Percentiles rank a stretch among this genome's conserved stretches.
These are phyloP conservation scores for Nebria brevicollis DNA, from an alignment of 2,888 invertebrate genomes.

Conservation along the genomic window DNA sequence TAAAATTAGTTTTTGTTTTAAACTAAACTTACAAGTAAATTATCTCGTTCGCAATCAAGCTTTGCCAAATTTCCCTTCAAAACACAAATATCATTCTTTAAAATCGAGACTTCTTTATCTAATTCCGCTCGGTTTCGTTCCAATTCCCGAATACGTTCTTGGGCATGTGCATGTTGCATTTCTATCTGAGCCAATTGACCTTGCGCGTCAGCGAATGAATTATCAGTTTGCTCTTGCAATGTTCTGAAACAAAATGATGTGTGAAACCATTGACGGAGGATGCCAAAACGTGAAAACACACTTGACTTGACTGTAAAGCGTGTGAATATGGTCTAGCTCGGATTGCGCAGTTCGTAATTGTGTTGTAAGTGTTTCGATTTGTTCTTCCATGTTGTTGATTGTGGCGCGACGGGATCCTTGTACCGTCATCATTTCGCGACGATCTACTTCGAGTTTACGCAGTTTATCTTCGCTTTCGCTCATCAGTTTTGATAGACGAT, in stretches of 20 bases:
- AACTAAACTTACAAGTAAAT: constrained; percentile 65
- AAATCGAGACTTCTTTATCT: constrained; percentile 69
- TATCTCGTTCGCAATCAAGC: constrained; percentile 79
- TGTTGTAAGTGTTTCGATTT: constrained; percentile 66
- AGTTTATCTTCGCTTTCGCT: constrained; percentile 65
- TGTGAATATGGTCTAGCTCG: constrained; percentile 67
- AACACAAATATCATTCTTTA: constrained; percentile 72
- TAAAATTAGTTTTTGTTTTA: constrained; percentile 19
- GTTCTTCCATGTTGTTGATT: constrained; percentile 67
- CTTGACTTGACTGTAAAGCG: constrained; percentile 70
- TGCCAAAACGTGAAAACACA: constrained; percentile 54
- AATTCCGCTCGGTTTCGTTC: constrained; percentile 70
- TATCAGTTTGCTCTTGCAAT: constrained; percentile 81
- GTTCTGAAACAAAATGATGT: constrained; percentile 63
- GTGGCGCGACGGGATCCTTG: constrained; percentile 66
- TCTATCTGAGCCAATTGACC: constrained; percentile 73
- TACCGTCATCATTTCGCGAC: constrained; percentile 65
- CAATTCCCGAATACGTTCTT: constrained; percentile 68
- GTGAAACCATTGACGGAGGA: neutral
- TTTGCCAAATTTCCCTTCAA: constrained; percentile 71
- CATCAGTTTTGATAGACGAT: constrained; percentile 64
- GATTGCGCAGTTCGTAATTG: constrained; percentile 64
- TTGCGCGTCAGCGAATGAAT: constrained; percentile 75
- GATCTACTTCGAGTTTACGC: constrained; percentile 66
- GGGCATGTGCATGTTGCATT: constrained; percentile 70